Conservation (phyloP, 2,888 invertebrate species). For the Nephrotoma appendiculata region DNA sequence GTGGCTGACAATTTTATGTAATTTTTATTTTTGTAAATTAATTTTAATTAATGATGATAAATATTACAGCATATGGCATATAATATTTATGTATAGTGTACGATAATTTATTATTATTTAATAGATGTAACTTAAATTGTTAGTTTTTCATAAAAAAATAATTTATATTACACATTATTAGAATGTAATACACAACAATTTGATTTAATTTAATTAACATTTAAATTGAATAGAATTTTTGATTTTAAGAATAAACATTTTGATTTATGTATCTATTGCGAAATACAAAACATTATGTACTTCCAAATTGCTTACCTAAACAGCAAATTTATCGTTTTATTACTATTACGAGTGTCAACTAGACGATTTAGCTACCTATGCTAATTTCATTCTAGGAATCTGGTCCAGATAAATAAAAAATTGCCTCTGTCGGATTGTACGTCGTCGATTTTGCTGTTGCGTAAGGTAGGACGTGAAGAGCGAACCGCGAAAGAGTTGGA, state of each 20-base stretch:
- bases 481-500: too few species aligned
- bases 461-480: too few species aligned
- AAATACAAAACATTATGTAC: too few species aligned
- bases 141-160: neutral
- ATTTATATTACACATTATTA: neutral
- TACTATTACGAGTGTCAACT: too few species aligned
- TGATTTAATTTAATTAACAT: neutral
- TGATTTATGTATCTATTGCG: neutral
- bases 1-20: neutral
- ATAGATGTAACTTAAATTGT: neutral
- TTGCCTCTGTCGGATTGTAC: too few species aligned
- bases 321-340: too few species aligned
- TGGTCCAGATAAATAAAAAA: too few species aligned
- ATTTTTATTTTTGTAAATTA: neutral
- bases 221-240: neutral
- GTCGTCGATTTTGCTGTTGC: too few species aligned
- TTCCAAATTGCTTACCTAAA: too few species aligned
- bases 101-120: neutral
- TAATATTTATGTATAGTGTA: neutral
- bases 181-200: neutral
- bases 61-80: neutral
- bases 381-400: too few species aligned
- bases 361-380: too few species aligned
- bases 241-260: neutral
- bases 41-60: neutral